These are phyloP conservation scores for Zelostemma sp. DNA, from an alignment of 1,140 invertebrate genomes.

Conservation along the genomic window DNA sequence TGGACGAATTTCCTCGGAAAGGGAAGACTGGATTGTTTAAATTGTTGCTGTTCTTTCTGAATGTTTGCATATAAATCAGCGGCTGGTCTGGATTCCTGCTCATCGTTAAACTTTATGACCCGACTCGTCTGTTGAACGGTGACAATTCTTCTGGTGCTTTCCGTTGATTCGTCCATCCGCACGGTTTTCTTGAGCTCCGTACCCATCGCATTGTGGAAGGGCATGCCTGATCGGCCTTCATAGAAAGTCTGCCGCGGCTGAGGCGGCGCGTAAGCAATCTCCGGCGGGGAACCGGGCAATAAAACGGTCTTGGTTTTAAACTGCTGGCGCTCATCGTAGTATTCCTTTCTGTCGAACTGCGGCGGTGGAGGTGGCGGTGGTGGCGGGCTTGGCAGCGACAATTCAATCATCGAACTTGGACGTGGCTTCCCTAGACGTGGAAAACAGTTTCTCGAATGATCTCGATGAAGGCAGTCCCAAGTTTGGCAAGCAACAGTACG, in stretches of 20 bases:
- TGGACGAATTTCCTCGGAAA: conserved; percentile 78
- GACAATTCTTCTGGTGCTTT: conserved; percentile 75
- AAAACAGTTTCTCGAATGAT: conserved; percentile 50
- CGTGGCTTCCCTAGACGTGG: conserved; percentile 55
- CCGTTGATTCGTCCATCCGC: conserved; percentile 78
- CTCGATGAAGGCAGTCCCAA: conserved; percentile 21
- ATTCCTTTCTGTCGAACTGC: conserved; percentile 47
- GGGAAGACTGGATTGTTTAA: conserved; percentile 68
- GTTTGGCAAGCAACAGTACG: conserved; percentile 8
- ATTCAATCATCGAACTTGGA: conserved; percentile 51
- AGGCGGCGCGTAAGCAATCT: conserved; percentile 73
- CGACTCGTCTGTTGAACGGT: conserved; percentile 78
- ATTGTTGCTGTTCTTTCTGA: conserved; percentile 47
- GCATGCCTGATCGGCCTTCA: conserved; percentile 70
- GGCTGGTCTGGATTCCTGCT: conserved; percentile 49
- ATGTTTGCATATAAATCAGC: conserved; percentile 30
- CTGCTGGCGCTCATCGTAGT: conserved; percentile 52
- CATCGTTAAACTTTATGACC: conserved; percentile 76
- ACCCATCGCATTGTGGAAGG: conserved; percentile 73
- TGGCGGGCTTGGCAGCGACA: conserved; percentile 54
- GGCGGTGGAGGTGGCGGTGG: conserved; percentile 69
- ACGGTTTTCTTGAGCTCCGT: conserved; percentile 78
- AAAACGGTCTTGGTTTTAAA: conserved; percentile 65
- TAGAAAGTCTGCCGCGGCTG: conserved; percentile 68
- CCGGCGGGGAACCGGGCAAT: conserved; percentile 73